These are phyloP conservation scores for Stenoptilia bipunctidactyla DNA, from an alignment of 2,888 invertebrate species.

Conservation along the genomic window DNA sequence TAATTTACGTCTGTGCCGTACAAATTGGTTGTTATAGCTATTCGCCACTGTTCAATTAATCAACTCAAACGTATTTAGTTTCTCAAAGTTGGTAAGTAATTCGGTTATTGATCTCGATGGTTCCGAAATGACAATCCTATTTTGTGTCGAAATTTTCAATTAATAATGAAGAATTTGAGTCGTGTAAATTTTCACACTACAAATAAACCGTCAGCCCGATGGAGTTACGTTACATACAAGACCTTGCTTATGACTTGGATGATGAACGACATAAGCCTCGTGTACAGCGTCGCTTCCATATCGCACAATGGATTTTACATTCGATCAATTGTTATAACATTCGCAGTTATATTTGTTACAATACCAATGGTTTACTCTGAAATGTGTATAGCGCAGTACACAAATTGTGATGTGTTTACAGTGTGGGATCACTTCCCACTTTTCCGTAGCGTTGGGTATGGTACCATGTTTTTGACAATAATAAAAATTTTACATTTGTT, in stretches of 20 bases:
- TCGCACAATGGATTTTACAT: slow-evolving; percentile 41
- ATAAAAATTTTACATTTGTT: slow-evolving; percentile 37
- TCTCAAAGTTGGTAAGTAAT: slow-evolving; percentile 16
- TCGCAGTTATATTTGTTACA: slow-evolving; percentile 38
- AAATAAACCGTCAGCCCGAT: slow-evolving; percentile 21
- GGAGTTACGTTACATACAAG: slow-evolving; percentile 42
- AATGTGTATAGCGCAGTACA: slow-evolving; percentile 51
- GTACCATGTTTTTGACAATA: slow-evolving; percentile 31
- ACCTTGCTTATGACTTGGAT: slow-evolving; percentile 46
- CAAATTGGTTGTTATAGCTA: slow-evolving; percentile 18
- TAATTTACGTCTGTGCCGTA: slow-evolving; percentile 30
- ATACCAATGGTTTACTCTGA: slow-evolving; percentile 54
- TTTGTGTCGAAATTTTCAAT: too few species aligned
- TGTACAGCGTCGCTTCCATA: slow-evolving; percentile 32
- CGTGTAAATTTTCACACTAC: too few species aligned
- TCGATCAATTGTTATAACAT: slow-evolving; percentile 26
- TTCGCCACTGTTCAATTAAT: not conserved
- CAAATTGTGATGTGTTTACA: slow-evolving; percentile 37
- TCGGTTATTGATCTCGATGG: slow-evolving; percentile 15
- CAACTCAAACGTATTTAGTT: not conserved
- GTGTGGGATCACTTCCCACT: slow-evolving; percentile 54
- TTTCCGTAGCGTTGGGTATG: slow-evolving; percentile 41
- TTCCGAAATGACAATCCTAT: too few species aligned
- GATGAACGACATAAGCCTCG: slow-evolving; percentile 41
- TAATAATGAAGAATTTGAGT: too few species aligned